A percentile compares a stretch with the other conserved stretches of the same genome.
Conservation (phyloP, 2,797 vertebrate genomes). For the Pelodytes ibericus region DNA sequence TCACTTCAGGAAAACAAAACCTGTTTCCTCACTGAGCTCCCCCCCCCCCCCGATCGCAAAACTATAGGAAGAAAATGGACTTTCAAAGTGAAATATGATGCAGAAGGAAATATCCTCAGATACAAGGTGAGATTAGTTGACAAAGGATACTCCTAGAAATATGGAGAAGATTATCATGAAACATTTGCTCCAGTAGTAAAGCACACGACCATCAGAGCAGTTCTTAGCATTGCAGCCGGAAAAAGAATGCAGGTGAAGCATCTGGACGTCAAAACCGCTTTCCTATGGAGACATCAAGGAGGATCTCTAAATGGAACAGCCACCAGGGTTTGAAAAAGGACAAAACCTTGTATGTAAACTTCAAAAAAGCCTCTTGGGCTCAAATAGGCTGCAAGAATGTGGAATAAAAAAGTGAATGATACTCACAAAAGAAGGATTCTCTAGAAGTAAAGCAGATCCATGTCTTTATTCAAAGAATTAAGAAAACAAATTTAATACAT, state of each 20-base stretch:
- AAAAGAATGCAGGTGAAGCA: slow-evolving; percentile 1
- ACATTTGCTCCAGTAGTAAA: too few relatives aligned
- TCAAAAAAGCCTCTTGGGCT: not conserved
- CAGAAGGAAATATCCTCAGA: too few relatives aligned
- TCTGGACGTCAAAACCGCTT: not conserved
- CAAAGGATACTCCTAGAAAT: too few relatives aligned
- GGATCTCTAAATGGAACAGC: not conserved
- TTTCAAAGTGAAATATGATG: too few relatives aligned
- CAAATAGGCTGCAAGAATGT: not conserved
- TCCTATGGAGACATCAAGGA: slow-evolving; percentile 19
- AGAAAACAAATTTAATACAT: slow-evolving; percentile 30
- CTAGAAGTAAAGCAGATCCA: slow-evolving; percentile 2
- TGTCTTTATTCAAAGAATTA: slow-evolving; percentile 5
- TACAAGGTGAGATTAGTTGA: too few relatives aligned
- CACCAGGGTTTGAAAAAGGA: not conserved
- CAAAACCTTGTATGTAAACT: slow-evolving; percentile 1
- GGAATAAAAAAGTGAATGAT: not conserved
- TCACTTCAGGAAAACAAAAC: too few relatives aligned
- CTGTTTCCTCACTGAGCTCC: too few relatives aligned
- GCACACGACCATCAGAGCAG: not conserved
- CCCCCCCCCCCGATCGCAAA: too few relatives aligned
- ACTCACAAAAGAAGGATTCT: slow-evolving; percentile 1
- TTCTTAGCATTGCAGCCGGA: not conserved
- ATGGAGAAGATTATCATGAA: too few relatives aligned
- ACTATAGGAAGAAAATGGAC: too few relatives aligned